Evolutionary conservation across 2,888 invertebrate species (phyloP), one percentile per base, ranked within the genome.

Genomic region (Argyra leucocephala): DNA sequence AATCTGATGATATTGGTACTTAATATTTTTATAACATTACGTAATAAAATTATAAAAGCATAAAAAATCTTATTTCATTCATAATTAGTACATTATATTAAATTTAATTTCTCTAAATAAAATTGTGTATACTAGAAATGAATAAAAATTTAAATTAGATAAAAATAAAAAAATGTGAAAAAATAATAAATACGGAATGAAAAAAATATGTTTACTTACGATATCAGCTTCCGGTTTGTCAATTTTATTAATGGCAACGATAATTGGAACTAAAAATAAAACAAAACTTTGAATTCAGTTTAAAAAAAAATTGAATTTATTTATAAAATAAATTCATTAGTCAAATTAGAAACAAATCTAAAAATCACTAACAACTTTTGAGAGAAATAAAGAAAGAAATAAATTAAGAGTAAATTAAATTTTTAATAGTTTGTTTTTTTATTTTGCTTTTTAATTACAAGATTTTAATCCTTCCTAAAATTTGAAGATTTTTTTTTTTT

Each of bases 171-270:
- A 48, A 48, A 48, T 12, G 15, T 37, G 9, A 62, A 37, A 62
- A 21, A 22, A 37, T 21, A 36, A n/a, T 58, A 57, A 61, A 36
- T n/a, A 15, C 22, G 64, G 48, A 67, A 64, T 63, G 62, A 64
- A 36, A 48, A 48, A 48, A 48, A 48, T 48, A 48, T 48, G 48
- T 48, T 48, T 18, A 84, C 87, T 83, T 84, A 93, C 94, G 80
- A 96, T 86, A 83, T 97, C 86, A 68, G 91, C 92, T 76, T 86
- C 87, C 67, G 90, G 89, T 75, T 95, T 93, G 83, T 99, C 99
- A 74, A 96, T 93, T 84, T 99, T 99, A 82, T 99, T 99, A 70
- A 99, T 88, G 48, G 98, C 99, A 71, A 99, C 95, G 74, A 99
- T 86, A 48, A 99, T 89, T 1, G 96, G 95, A 72, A 97, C 94